A percentile compares a stretch with the other conserved stretches of the same genome.
Evolutionary conservation across 2,888 invertebrate genomes (phyloP).

Genomic region (Lepidocyrtoides sp.): DNA sequence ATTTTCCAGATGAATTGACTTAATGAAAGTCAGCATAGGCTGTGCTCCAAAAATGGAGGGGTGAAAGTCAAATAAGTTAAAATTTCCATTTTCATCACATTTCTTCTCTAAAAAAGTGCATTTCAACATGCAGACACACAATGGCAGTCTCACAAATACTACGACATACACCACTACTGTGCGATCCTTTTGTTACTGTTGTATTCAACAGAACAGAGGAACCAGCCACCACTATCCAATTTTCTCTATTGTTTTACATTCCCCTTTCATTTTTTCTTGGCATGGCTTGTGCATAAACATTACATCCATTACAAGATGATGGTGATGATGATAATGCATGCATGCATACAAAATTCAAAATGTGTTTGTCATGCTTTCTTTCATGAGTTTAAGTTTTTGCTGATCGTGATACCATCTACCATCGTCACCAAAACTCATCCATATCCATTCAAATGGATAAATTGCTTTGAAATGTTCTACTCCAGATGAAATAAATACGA

Average conservation of each 20-base stretch:
- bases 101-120: background rate
- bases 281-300: background rate
- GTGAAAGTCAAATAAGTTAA: slow-evolving; percentile 45
- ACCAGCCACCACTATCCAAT: background rate
- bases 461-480: background rate
- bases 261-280: background rate
- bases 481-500: background rate
- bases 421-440: background rate
- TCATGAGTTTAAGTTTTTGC: no score
- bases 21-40: slow-evolving; percentile 46
- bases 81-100: slow-evolving; percentile 44
- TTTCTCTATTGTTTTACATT: background rate
- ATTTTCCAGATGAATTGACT: slow-evolving; percentile 60
- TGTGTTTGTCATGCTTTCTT: background rate
- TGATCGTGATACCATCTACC: background rate
- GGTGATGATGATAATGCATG: background rate
- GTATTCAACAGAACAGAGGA: background rate
- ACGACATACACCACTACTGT: background rate
- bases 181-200: no score
- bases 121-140: background rate
- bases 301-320: background rate
- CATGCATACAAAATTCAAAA: no score
- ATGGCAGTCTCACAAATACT: no score
- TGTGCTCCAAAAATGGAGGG: background rate
- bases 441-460: background rate